Evolutionary conservation across 1,140 invertebrate genomes (phyloP), one percentile per base, ranked within the genome.

Genomic region (Heliconius himera): DNA sequence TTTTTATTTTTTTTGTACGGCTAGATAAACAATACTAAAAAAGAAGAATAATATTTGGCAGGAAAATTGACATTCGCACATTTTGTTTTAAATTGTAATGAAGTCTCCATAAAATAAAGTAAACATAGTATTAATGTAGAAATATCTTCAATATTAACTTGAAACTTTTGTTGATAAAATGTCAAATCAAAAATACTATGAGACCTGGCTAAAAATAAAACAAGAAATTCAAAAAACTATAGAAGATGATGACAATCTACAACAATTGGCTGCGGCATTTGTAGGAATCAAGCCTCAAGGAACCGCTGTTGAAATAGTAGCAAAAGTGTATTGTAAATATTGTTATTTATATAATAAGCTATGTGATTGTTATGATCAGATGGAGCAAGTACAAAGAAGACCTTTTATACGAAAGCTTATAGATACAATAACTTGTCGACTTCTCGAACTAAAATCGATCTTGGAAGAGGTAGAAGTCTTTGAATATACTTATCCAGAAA

Each of bases 341-440:
- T 93, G 92, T 82, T 82, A 89, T 18, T 71, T 94, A 41, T 94
- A 91, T 73, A 93, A 94, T 74, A 90, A 90, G 80, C 77, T 94
- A 41, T 94, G 93, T 76, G 93, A 93, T 22, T 90, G 87, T 46
- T 94, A 94, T 70, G 93, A 94, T 79, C 91, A 93, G 84, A 93
- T 93, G 91, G 85, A 87, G 81, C 93, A 94, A 86, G 87, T 91
- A 8, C 93, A 94, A 86, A 85, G 91, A 75, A 79, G 91, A 73
- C 87, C 89, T 3, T 92, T 83, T 72, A 91, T 94, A 22, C 87
- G 85, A 76, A 88, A 86, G 80, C 83, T 94, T 29, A 92, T 94
- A 70, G 92, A 94, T 76, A 85, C 90, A 13, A 38, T 93, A 20
- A 92, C 91, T 8, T 93, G 93, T 75, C 85, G 93, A 1, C 78